Conservation (phyloP, 2,797 vertebrate species). For the Acropternis orthonyx region DNA sequence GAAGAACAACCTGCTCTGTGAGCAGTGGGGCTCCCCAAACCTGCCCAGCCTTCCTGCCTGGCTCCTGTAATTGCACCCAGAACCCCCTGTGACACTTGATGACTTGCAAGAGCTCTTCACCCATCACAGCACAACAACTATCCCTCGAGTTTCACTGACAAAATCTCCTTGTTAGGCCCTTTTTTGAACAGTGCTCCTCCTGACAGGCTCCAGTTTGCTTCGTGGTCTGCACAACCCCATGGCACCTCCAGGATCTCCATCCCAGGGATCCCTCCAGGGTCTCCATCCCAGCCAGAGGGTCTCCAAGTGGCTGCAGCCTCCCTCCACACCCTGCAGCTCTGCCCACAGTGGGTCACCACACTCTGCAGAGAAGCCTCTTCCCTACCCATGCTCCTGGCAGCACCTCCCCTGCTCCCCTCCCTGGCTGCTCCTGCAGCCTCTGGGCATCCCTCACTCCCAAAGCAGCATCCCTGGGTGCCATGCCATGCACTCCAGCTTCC, state of each 20-base stretch:
- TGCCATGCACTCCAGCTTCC: neutral
- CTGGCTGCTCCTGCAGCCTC: neutral
- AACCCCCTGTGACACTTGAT: neutral
- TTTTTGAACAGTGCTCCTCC: neutral
- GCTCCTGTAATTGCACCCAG: neutral
- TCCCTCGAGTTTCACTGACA: neutral
- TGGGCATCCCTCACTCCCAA: neutral
- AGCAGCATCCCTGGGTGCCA: neutral
- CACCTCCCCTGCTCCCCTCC: neutral
- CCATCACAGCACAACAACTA: neutral
- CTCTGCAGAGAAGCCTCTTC: neutral
- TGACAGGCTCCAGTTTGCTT: neutral
- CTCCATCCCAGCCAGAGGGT: neutral
- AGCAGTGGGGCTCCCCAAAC: neutral
- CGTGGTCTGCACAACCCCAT: fast-evolving
- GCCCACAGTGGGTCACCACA: neutral
- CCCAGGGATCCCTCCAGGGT: fast-evolving
- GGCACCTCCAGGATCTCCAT: neutral
- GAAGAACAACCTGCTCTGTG: neutral
- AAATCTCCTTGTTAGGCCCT: neutral
- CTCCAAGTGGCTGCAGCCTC: neutral
- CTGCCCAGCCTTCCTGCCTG: neutral
- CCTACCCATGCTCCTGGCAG: neutral
- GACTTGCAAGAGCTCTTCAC: neutral
- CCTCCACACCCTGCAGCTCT: neutral